Evolutionary conservation across 2,888 invertebrate species (phyloP).

Genomic region (Theodoxus fluviatilis): DNA sequence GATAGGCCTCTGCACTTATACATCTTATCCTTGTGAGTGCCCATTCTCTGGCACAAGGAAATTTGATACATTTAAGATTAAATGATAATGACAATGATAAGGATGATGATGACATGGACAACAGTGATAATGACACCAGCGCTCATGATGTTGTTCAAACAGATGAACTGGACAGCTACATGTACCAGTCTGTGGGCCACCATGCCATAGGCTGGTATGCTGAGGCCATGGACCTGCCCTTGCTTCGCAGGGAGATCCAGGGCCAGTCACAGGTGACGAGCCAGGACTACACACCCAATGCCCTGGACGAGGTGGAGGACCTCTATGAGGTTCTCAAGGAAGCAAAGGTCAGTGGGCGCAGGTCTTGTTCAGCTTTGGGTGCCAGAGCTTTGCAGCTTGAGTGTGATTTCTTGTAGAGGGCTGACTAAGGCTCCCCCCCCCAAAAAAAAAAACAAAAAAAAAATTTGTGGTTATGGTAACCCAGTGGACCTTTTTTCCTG

Average conservation of each 20-base stretch:
- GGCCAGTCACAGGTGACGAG: slow-evolving; percentile 84
- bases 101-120: not conserved
- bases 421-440: too few relatives aligned
- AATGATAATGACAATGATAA: not conserved
- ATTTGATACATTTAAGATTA: too few relatives aligned
- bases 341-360: slow-evolving; percentile 72
- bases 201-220: slow-evolving; percentile 91
- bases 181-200: slow-evolving; percentile 99
- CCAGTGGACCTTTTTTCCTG: not conserved
- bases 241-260: slow-evolving; percentile 83
- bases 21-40: not conserved
- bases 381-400: not conserved
- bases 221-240: slow-evolving; percentile 90
- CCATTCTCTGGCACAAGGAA: too few relatives aligned
- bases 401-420: not conserved
- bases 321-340: slow-evolving; percentile 81
- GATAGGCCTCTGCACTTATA: not conserved
- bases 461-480: too few relatives aligned
- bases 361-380: not conserved
- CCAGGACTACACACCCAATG: slow-evolving; percentile 70
- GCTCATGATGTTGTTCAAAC: slow-evolving; percentile 14
- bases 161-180: slow-evolving; percentile 91
- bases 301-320: slow-evolving; percentile 88
- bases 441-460: too few relatives aligned
- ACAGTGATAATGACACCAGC: not conserved